Base-by-base conservation (phyloP, 1,140 invertebrate genomes). In the Drosophila guanche region DNA sequence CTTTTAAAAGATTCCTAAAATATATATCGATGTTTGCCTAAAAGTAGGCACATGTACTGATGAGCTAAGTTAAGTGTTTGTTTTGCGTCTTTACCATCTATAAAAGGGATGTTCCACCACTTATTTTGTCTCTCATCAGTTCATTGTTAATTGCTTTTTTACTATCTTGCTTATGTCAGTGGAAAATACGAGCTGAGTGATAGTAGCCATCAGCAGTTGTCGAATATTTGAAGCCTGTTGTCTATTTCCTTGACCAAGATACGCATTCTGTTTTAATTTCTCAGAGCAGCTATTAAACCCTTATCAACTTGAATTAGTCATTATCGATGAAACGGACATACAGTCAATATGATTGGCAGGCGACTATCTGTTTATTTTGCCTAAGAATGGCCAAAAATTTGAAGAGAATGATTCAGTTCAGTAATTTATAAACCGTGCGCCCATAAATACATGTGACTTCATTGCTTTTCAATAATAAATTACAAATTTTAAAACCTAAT, bases 251-350 rank as follows among this genome's bases (percentile, higher is more conserved):
- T 47, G 25, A 48, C 48, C 60, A 22, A 61, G 25, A 59, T 25
- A 23, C 8, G 29, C 29, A 33, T 33, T 50, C 5, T 43, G 16
- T 65, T 0, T 45, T 45, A n/a, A 22, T 27, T 23, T 66, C 58
- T n/a, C 4, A 27, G 20, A 45, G 37, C 25, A 52, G 14, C 20
- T 5, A 40, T 20, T 23, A 25, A 16, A 16, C 14, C 55, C 23
- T 68, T 68, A 68, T 68, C 62, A 52, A 27, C 27, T 12, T 14
- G 25, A 40, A 68, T 68, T 73, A 67, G 51, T 62, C 54, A 67
- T 47, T 73, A 62, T 68, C 53, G 43, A 12, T 6, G n/a, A 20
- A 45, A 67, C 51, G 43, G 33, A 46, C 4, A 14, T 53, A 14
- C 37, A 29, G 22, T 25, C 37, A 45, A 45, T 52, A 41, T 54